Conservation (phyloP, 2,113 vertebrate species). For the Cinclus cinclus region DNA sequence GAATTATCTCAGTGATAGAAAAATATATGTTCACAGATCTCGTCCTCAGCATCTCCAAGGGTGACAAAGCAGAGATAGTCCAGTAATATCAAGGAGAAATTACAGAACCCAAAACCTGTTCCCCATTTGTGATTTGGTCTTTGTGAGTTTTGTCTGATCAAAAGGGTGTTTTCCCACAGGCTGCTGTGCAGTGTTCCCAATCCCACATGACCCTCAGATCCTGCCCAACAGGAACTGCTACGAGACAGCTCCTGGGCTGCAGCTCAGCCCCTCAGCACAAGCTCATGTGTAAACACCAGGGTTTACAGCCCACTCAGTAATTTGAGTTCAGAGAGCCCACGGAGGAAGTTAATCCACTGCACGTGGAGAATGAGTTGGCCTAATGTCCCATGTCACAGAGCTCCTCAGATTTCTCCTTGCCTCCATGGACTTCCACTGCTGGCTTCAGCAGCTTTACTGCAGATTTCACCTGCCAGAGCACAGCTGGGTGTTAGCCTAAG, state of each 20-base stretch:
- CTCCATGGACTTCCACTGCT: background rate
- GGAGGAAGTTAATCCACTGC: background rate
- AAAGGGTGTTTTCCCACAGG: background rate
- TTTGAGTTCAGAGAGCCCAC: background rate
- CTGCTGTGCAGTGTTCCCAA: background rate
- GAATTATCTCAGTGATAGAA: background rate
- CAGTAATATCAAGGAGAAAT: background rate
- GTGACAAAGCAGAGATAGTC: background rate
- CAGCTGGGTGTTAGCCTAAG: background rate
- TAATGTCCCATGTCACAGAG: background rate
- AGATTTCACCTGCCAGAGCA: background rate
- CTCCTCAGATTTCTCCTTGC: background rate
- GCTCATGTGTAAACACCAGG: background rate
- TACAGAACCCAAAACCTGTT: background rate
- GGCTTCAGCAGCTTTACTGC: fast-evolving
- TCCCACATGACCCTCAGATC: fast-evolving
- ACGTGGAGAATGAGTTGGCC: background rate
- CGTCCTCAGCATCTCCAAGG: background rate
- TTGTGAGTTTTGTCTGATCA: background rate
- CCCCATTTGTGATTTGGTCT: background rate
- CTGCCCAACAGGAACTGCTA: background rate
- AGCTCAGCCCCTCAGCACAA: background rate
- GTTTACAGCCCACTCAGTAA: background rate
- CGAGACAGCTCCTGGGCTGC: background rate
- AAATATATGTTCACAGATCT: background rate